phyloP scores from a whole-genome alignment of 2,888 invertebrate species.

The Norana najaformis region DNA sequence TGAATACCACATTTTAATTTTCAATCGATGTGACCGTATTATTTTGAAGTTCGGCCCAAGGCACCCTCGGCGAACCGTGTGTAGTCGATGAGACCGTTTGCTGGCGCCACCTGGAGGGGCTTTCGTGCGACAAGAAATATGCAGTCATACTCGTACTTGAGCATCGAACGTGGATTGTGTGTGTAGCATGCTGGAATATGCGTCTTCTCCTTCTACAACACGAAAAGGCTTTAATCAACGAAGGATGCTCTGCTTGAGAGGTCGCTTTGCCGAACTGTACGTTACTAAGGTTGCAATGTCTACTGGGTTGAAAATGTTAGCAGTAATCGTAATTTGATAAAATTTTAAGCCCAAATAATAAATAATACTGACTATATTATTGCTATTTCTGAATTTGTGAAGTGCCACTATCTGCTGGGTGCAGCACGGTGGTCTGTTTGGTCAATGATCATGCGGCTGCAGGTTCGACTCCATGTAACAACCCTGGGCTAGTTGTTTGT shows the following conservation, averaged over 20 bases:
- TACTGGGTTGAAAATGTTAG: too few species aligned
- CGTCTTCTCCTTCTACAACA: constrained; percentile 74
- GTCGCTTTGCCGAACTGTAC: not conserved
- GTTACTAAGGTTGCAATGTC: not conserved
- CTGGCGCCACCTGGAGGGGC: constrained; percentile 43
- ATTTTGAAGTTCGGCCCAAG: not conserved
- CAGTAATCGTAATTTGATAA: too few species aligned
- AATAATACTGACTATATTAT: too few species aligned
- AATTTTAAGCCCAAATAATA: too few species aligned
- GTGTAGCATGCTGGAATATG: constrained; percentile 85
- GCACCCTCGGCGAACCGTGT: not conserved
- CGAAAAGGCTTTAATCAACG: not conserved
- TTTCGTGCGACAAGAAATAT: constrained; percentile 90
- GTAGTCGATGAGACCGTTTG: not conserved
- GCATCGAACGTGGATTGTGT: constrained; percentile 88
- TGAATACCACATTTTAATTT: not conserved
- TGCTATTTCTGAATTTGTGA: too few species aligned
- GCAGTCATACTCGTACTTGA: constrained; percentile 87
- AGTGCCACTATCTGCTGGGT: too few species aligned
- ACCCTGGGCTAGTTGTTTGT: too few species aligned
- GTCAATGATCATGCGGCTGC: too few species aligned
- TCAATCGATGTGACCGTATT: not conserved
- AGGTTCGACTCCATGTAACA: too few species aligned
- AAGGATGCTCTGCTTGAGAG: not conserved
- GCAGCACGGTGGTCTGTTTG: too few species aligned